Evolutionary conservation across 2,888 invertebrate genomes (phyloP), one percentile per base, ranked within the genome.

Genomic region (Cheilosia impressa): DNA sequence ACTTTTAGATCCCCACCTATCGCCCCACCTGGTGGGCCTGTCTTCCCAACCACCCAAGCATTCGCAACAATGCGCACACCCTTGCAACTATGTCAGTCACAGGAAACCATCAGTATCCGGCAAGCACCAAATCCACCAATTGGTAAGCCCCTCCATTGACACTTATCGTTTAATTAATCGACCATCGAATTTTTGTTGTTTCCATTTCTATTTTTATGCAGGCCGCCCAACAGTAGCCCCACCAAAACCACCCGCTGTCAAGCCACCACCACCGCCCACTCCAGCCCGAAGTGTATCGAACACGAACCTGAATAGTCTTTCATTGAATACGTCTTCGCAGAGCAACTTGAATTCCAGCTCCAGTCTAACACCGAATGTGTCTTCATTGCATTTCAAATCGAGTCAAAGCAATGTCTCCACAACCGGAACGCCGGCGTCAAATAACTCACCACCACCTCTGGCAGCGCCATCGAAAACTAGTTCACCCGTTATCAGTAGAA

Each of bases 261-360:
- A 92, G 87, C 92, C 92, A 19, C 92, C 92, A 66, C 92, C 92
- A 80, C 92, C 92, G 17, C 92, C 92, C 7, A 91, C 92, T 78
- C 92, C 92, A 41, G 91, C 92, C 43, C 90, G 92, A 87, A 92
- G 92, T 88, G 89, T 91, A 76, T 92, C 92, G 53, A 92, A 92
- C 88, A 90, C 91, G 80, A 92, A 92, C 88, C 88, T 92, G 68
- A 90, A 89, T 87, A 91, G 89, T 87, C 87, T 91, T 41, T 88
- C 89, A 62, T 83, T 89, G 63, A 89, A 83, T 63, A 77, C 88
- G 22, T 81, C 88, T 38, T 83, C 88, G 45, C 79, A 85, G 15
- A 81, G 57, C 22, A 81, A 72, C 45, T 77, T 81, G 55, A 81
- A 50, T 66, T 72, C 81, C 13, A 81, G 53, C 50, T 57, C 58